Conservation (phyloP, 1,140 invertebrate species). For the Drosophila sproati region DNA sequence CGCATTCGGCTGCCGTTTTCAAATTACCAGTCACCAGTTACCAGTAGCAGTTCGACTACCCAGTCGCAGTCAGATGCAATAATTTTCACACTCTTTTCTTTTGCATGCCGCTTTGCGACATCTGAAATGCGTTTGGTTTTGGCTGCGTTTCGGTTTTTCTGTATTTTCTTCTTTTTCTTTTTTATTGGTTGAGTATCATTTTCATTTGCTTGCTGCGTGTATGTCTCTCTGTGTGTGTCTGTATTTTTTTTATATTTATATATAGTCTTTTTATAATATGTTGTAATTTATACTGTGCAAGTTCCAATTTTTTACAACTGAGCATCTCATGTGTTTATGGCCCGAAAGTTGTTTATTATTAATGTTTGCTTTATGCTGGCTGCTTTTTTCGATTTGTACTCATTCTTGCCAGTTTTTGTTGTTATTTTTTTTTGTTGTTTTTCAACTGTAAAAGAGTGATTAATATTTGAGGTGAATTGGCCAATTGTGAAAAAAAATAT, state of each 20-base stretch:
- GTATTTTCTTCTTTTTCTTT: constrained; percentile 41
- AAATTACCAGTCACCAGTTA: constrained; percentile 38
- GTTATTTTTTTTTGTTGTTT: no score
- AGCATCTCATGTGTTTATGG: constrained; percentile 78
- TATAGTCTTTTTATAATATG: constrained; percentile 37
- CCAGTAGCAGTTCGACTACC: not conserved
- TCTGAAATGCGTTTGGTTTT: constrained; percentile 57
- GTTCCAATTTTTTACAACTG: constrained; percentile 38
- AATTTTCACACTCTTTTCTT: constrained; percentile 69
- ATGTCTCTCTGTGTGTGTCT: not conserved
- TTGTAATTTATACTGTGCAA: constrained; percentile 67
- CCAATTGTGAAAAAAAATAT: no score
- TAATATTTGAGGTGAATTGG: no score
- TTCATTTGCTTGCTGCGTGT: constrained; percentile 29
- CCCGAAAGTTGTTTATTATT: constrained; percentile 81
- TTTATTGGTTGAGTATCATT: constrained; percentile 41
- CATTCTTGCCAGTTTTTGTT: constrained; percentile 30
- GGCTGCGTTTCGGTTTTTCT: constrained; percentile 13
- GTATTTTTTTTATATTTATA: constrained; percentile 24
- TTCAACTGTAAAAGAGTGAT: no score
- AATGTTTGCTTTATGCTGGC: constrained; percentile 76
- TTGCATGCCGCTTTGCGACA: constrained; percentile 30
- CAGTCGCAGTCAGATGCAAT: constrained; percentile 49
- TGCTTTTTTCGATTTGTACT: constrained; percentile 35
- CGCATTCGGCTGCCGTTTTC: constrained; percentile 52